Conservation (phyloP, 2,113 vertebrate species). For the Corythaeola cristata region DNA sequence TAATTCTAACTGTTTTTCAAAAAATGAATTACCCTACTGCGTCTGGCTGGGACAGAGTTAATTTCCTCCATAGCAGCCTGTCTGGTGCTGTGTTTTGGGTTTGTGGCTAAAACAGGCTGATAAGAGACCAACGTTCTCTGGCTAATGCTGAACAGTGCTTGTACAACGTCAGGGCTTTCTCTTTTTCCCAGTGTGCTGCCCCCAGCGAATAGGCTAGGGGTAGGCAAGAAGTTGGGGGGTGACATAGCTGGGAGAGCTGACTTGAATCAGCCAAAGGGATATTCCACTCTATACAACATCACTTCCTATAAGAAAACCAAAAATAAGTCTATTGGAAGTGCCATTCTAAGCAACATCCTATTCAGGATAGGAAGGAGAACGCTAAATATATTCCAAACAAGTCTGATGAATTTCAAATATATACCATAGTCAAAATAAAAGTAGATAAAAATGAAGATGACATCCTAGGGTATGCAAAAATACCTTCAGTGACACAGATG, state of each 20-base stretch:
- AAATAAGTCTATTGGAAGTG: background rate
- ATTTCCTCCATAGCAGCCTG: background rate
- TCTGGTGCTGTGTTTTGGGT: background rate
- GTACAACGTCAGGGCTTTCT: background rate
- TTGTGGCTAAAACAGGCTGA: background rate
- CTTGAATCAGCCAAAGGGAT: background rate
- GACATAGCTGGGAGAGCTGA: background rate
- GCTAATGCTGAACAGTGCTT: background rate
- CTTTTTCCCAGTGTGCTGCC: background rate
- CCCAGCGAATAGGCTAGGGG: no score
- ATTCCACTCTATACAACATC: background rate
- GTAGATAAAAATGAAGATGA: background rate
- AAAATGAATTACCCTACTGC: background rate
- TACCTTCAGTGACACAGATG: background rate
- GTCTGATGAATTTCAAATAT: background rate
- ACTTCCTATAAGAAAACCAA: background rate
- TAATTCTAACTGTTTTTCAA: background rate
- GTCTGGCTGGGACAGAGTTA: background rate
- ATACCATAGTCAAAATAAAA: background rate
- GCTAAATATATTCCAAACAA: background rate
- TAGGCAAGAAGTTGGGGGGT: background rate
- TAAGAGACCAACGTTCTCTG: background rate
- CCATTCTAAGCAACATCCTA: background rate
- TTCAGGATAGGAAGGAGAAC: background rate
- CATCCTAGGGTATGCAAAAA: background rate